Base-by-base conservation (phyloP, 2,113 vertebrate genomes). In the Psophia crepitans region DNA sequence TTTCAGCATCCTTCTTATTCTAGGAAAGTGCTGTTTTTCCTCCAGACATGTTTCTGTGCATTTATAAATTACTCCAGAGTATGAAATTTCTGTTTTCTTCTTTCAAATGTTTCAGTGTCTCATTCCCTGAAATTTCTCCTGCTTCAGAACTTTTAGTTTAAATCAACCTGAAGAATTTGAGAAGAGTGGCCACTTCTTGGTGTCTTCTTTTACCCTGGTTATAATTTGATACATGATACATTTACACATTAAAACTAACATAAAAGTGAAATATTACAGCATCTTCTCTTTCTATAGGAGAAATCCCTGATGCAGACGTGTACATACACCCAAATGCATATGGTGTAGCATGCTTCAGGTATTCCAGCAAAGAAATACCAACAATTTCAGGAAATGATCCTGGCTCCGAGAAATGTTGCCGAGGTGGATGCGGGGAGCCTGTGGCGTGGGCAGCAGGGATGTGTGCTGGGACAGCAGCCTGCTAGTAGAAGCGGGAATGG, bases 311-410 rank as follows among this genome's bases (percentile, higher is more conserved):
- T 16, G 1, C 80, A 48, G 61, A 28, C 23, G 12, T 5, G 0
- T 2, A 30, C 5, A 1, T 11, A 0, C 17, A 10, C 48, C 23
- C 35, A 27, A 5, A 39, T 3, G 12, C 26, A 0, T 0, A 0
- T 0, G 2, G 20, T 10, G 32, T 10, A 35, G 16, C 58, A 14
- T 11, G 2, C 23, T 12, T 5, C 24, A 2, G 24, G 5, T 12
- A 13, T 11, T 24, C 41, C 74, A 23, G 54, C 0, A 17, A 32
- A 83, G 65, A 78, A 37, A 63, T 11, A 16, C 6, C 17, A 2
- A 0, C 3, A 26, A 1, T 24, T 19, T 24, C 32, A 41, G 44
- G 37, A 65, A 1, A 1, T 10, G 82, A 5, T 63, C 49, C 49
- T 60, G 54, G 21, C 35, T 30, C 2, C 2, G 21, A 12, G 39